Percentiles rank a stretch among this genome's conserved stretches.
Conservation (phyloP, 1,140 invertebrate genomes). For the Hetaerina americana region DNA sequence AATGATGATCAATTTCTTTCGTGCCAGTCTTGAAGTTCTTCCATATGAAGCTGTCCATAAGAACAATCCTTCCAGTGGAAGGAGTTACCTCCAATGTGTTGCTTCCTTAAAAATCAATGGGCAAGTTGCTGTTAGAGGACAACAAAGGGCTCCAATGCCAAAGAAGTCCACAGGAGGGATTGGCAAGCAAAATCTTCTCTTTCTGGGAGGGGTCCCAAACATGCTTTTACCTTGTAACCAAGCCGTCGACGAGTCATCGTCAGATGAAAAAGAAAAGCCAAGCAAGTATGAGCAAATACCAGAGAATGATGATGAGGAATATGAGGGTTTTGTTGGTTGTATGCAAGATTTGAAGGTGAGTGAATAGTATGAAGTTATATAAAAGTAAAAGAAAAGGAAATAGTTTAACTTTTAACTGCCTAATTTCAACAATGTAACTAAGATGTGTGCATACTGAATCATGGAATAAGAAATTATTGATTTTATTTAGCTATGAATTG, state of each 20-base stretch:
- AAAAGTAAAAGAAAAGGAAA: no score
- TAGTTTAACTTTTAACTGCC: no score
- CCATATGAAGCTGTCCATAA: neutral
- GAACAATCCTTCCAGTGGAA: neutral
- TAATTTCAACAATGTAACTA: no score
- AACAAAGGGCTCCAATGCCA: neutral
- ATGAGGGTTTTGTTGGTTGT: neutral
- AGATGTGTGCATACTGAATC: no score
- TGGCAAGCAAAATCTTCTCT: neutral
- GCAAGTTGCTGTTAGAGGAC: neutral
- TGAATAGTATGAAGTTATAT: no score
- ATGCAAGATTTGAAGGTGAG: neutral
- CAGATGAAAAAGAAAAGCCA: neutral
- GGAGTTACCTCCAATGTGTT: neutral
- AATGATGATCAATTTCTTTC: neutral
- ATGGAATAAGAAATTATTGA: no score
- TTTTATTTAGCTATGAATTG: no score
- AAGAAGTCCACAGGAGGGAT: neutral
- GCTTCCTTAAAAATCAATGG: neutral
- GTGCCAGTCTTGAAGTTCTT: neutral
- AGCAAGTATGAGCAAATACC: neutral
- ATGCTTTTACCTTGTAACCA: neutral
- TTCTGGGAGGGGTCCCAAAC: neutral
- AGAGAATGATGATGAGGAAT: neutral
- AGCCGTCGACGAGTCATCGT: neutral